Evolutionary conservation across 2,888 invertebrate genomes (phyloP).

Genomic region (Eupithecia dodoneata): DNA sequence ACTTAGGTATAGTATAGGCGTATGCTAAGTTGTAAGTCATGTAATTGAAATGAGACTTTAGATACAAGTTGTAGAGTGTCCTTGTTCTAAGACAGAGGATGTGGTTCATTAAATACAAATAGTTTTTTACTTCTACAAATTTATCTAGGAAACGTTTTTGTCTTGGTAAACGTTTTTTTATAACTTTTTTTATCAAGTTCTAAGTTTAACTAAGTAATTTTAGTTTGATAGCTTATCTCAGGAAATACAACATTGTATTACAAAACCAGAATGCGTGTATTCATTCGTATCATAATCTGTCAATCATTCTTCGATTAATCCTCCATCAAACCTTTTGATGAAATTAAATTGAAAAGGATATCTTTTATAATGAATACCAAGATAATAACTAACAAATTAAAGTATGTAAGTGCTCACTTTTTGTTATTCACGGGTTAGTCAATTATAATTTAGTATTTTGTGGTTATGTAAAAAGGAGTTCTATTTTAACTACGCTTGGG

Average conservation of each 20-base stretch:
- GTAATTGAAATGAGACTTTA: not conserved
- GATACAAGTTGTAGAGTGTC: conserved; percentile 28
- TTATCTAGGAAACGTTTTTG: conserved; percentile 12
- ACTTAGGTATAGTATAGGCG: not conserved
- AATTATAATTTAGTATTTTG: not conserved
- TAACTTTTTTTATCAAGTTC: not conserved
- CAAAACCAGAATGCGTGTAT: conserved; percentile 10
- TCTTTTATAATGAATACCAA: conserved; percentile 48
- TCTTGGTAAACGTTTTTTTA: not conserved
- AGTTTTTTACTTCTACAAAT: conserved; percentile 38
- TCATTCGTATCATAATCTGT: conserved; percentile 29
- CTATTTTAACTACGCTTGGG: too few species aligned
- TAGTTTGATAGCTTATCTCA: not conserved
- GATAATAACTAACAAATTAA: conserved; percentile 4
- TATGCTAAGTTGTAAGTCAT: not conserved
- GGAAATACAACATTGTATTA: conserved; percentile 6
- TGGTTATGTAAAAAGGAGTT: not conserved
- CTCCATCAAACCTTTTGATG: conserved; percentile 25
- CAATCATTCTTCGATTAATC: conserved; percentile 33
- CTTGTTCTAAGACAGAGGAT: conserved; percentile 52
- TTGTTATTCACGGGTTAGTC: not conserved
- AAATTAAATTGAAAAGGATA: conserved; percentile 54
- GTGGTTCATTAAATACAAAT: conserved; percentile 52
- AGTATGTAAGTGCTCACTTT: not conserved
- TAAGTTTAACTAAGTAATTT: conserved; percentile 5